These are phyloP conservation scores for Ormyrus nitidulus DNA, from an alignment of 2,888 invertebrate genomes.

Conservation along the genomic window DNA sequence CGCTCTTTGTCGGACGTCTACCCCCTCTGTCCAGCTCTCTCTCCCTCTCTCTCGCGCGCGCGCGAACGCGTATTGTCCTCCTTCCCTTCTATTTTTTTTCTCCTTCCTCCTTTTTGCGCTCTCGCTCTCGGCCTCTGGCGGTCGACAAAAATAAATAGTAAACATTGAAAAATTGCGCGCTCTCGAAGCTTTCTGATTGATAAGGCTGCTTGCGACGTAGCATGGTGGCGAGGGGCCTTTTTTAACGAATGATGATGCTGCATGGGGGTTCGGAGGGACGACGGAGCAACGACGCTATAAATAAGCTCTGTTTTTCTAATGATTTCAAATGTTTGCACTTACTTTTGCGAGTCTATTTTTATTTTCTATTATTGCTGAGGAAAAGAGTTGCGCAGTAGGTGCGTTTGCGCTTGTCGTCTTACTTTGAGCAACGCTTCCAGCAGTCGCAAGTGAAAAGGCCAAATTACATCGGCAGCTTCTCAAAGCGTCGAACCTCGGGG, in stretches of 20 bases:
- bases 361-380: too few relatives aligned
- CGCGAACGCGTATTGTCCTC: background rate
- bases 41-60: conserved; percentile 15
- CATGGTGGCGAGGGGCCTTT: background rate
- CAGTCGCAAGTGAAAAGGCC: background rate
- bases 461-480: background rate
- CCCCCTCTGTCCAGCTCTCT: conserved; percentile 5
- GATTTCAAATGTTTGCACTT: background rate
- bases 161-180: conserved; percentile 1
- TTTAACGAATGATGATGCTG: too few relatives aligned
- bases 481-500: background rate
- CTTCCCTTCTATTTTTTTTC: conserved; percentile 30
- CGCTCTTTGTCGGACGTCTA: background rate
- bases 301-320: background rate
- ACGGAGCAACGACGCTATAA: background rate
- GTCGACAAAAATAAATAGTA: conserved; percentile 8
- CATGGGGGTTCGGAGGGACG: too few relatives aligned
- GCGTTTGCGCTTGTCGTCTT: background rate
- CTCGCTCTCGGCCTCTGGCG: background rate
- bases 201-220: background rate
- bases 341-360: background rate
- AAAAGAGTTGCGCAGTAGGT: background rate
- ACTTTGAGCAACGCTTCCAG: background rate
- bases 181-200: too few relatives aligned
- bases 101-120: conserved; percentile 1